Base-by-base conservation (phyloP, 2,797 vertebrate genomes). In the Rallus crepitans region DNA sequence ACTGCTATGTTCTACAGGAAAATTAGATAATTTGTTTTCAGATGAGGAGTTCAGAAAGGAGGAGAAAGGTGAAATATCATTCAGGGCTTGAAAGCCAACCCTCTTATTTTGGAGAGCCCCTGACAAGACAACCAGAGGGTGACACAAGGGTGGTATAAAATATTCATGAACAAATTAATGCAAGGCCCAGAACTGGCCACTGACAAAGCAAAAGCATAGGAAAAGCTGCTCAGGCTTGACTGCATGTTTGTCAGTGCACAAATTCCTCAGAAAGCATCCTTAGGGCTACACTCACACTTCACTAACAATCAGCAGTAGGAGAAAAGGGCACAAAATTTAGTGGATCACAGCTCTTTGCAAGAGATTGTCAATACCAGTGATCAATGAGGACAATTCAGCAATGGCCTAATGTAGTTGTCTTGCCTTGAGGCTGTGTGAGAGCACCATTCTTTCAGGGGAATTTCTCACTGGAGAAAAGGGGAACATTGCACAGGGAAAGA, bases 141-240 rank as follows among this genome's bases (percentile, higher is more conserved):
- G 8, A 30, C 15, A 64, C 0, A 0, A 8, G 1, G 1, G 1
- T n/a, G 17, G 21, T 5, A 4, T 86, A 57, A 71, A 82, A 79
- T 31, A 65, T 2, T 28, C 23, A 15, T 18, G 15, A 65, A 39
- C 5, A 78, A 83, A 50, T 12, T 45, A 16, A 55, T 40, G 6
- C 20, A 80, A 80, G 19, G 25, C 12, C 19, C 23, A n/a, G 21
- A 79, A 35, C 24, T 52, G 18, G 7, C 35, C 16, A 63, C 15
- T 55, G 33, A 16, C 11, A 53, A 72, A 85, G 9, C 5, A 42
- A 77, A 89, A 78, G 10, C 5, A 6, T 2, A 1, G 11, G 7
- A 5, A 85, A 76, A 61, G 16, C 16, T 65, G 3, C 17, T 45
- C 7, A 57, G 24, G 14, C 39, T 42, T n/a, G 48, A 68, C 39